These are phyloP conservation scores for Hydropsyche tenuis DNA, from an alignment of 1,140 invertebrate genomes.

Conservation along the genomic window DNA sequence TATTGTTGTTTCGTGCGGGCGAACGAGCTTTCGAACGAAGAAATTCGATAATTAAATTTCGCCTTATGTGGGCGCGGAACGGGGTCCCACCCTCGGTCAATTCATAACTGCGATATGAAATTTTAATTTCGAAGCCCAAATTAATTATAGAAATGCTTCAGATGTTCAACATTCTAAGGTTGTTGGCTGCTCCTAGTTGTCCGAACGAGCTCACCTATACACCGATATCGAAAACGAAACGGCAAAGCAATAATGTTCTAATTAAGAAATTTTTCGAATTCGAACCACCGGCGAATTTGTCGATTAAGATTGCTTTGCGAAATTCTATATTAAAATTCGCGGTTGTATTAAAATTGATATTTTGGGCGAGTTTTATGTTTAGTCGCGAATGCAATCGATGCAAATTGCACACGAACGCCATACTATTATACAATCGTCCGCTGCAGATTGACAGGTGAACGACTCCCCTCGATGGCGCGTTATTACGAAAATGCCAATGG, in stretches of 20 bases:
- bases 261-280: conserved; percentile 17
- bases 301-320: no score
- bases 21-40: conserved; percentile 29
- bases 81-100: conserved; percentile 38
- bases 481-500: conserved; percentile 52
- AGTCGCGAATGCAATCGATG: no score
- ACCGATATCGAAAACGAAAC: not conserved
- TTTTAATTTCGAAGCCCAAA: conserved; percentile 48
- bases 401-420: no score
- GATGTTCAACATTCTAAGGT: conserved; percentile 43
- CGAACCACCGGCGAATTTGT: no score
- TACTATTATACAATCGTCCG: no score
- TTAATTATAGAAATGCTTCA: conserved; percentile 49
- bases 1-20: no score
- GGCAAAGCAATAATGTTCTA: not conserved
- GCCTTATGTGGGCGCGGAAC: conserved; percentile 41
- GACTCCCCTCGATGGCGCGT: conserved; percentile 25
- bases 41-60: conserved; percentile 50
- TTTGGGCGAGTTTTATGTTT: no score
- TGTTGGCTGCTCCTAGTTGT: conserved; percentile 25
- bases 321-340: no score
- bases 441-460: not conserved
- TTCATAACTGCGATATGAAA: conserved; percentile 45
- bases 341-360: no score
- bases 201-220: not conserved